Evolutionary conservation across 2,888 invertebrate species (phyloP).

Genomic region (Polymixis flavicincta): DNA sequence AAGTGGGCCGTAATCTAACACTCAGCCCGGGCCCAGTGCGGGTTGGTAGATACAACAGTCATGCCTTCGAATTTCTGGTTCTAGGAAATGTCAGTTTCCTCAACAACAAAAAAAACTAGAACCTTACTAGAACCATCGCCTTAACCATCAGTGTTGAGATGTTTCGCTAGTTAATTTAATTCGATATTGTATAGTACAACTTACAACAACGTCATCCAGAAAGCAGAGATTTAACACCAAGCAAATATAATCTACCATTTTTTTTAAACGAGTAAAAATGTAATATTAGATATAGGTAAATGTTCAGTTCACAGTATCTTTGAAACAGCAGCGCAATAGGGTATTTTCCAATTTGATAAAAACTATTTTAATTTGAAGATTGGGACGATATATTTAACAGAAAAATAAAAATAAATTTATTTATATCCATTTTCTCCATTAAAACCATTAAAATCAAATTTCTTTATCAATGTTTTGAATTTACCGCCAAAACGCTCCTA

Average conservation of each 20-base stretch:
- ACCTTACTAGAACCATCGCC: neutral
- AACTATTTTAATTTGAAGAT: no score
- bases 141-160: neutral
- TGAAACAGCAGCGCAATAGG: conserved; percentile 35
- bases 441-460: no score
- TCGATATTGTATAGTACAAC: neutral
- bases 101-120: neutral
- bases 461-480: no score
- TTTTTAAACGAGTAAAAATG: conserved; percentile 3
- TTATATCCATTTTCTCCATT: no score
- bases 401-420: no score
- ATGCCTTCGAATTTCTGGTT: neutral
- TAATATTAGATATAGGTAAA: conserved; percentile 5
- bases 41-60: neutral
- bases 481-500: no score
- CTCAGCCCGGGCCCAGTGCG: neutral
- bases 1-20: neutral
- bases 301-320: conserved; percentile 30
- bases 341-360: no score
- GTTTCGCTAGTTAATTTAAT: neutral
- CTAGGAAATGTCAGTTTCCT: neutral
- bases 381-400: no score
- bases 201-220: conserved; percentile 5
- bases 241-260: conserved; percentile 12
- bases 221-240: conserved; percentile 43